These are phyloP conservation scores for Diuraphis noxia DNA, from an alignment of 1,140 invertebrate species.

Conservation along the genomic window DNA sequence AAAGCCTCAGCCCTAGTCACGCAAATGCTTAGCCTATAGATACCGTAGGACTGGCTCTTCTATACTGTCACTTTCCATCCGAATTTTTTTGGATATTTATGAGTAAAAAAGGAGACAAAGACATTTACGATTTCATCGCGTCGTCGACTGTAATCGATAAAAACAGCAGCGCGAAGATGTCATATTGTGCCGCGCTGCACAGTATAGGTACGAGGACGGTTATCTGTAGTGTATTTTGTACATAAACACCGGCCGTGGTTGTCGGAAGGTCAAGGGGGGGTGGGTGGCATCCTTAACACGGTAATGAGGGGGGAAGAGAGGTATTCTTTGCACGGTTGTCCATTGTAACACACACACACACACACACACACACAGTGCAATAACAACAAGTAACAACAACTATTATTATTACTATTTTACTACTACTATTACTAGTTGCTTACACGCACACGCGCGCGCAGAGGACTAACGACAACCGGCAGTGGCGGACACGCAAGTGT, in stretches of 20 bases:
- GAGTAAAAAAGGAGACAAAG: background rate
- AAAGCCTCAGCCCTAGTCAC: no score
- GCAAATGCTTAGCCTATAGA: no score
- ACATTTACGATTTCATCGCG: background rate
- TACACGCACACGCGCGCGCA: background rate
- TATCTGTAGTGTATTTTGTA: background rate
- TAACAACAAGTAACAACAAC: background rate
- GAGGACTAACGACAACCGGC: conserved; percentile 3
- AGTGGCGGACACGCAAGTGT: conserved; percentile 29
- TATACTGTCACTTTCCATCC: no score
- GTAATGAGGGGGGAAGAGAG: background rate
- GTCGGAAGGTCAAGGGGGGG: background rate
- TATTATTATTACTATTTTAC: background rate
- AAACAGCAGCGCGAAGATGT: background rate
- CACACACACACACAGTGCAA: background rate
- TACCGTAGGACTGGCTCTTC: no score
- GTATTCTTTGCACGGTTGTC: background rate
- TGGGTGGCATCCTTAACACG: background rate
- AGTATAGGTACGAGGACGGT: background rate
- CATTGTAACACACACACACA: background rate
- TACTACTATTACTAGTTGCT: background rate
- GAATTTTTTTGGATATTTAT: background rate
- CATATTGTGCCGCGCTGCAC: background rate
- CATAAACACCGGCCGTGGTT: no score
- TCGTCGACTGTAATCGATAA: background rate